These are phyloP conservation scores for Periophthalmus magnuspinnatus DNA, from an alignment of 2,797 vertebrate species.

Conservation along the genomic window DNA sequence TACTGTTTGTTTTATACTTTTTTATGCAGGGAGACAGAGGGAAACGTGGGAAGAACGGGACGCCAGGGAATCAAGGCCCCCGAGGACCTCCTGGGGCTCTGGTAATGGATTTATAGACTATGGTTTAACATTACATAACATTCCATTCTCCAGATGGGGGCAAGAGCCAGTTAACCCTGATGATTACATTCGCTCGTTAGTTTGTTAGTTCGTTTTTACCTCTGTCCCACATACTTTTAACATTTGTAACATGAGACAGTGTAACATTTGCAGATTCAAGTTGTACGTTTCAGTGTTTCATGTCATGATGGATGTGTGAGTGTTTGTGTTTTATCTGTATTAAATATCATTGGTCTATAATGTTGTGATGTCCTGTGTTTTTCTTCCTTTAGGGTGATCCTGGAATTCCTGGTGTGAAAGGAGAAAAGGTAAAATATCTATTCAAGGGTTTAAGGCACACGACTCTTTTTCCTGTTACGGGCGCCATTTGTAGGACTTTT, in stretches of 20 bases:
- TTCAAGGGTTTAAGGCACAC: background rate
- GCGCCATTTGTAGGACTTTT: background rate
- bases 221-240: no score
- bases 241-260: no score
- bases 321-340: no score
- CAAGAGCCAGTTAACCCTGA: no score
- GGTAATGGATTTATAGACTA: background rate
- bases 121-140: background rate
- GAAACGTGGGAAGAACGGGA: slow-evolving; percentile 83
- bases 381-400: slow-evolving; percentile 69
- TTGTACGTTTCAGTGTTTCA: no score
- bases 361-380: background rate
- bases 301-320: no score
- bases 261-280: no score
- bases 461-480: background rate
- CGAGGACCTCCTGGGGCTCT: slow-evolving; percentile 69
- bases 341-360: background rate
- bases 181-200: no score
- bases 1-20: background rate
- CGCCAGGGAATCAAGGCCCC: slow-evolving; percentile 70
- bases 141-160: no score
- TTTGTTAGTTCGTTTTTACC: no score
- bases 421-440: slow-evolving; percentile 76
- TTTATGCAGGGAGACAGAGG: slow-evolving; percentile 84
- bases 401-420: slow-evolving; percentile 79